phyloP scores from a whole-genome alignment of 1,140 invertebrate species.

The Macrobrachium nipponense region DNA sequence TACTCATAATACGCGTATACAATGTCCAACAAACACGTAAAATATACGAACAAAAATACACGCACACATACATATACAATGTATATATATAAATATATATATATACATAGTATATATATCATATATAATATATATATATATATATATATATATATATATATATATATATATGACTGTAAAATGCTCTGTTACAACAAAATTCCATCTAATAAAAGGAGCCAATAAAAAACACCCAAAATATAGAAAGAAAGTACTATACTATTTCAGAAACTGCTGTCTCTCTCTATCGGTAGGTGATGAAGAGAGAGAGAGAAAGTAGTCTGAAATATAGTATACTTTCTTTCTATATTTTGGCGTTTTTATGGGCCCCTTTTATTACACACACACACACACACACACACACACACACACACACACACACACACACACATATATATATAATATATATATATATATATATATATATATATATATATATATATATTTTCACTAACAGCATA shows the following conservation, averaged over 20 bases:
- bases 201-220: no score
- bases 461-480: conserved; percentile 1
- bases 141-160: conserved; percentile 10
- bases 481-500: not conserved
- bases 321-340: no score
- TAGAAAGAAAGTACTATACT: no score
- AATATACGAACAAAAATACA: no score
- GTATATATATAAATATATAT: conserved; percentile 1
- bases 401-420: not conserved
- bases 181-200: no score
- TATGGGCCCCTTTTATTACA: no score
- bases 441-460: conserved; percentile 1
- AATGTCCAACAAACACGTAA: not conserved
- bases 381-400: not conserved
- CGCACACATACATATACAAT: not conserved
- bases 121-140: conserved; percentile 18
- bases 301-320: no score
- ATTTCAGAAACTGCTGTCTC: no score
- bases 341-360: no score
- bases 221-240: no score
- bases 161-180: not conserved
- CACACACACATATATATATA: not conserved
- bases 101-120: conserved; percentile 10
- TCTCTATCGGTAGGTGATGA: no score
- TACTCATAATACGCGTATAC: not conserved